A percentile compares a stretch with the other conserved stretches of the same genome.
Evolutionary conservation across 1,140 invertebrate species (phyloP).

Genomic region (Catajapyx aquilonaris): DNA sequence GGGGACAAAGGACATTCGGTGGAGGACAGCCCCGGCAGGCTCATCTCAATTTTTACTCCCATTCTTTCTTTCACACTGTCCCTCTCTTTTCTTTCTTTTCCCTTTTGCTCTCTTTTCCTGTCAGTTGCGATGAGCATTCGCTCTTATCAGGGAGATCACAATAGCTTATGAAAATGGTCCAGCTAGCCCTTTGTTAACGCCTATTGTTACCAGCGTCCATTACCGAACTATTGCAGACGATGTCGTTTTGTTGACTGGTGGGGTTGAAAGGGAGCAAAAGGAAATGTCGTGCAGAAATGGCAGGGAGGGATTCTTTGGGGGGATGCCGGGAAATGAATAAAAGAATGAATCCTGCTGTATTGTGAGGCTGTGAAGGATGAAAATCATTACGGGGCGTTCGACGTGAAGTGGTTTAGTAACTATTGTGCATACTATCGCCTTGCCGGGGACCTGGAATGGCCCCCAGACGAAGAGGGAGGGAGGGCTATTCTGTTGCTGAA

Average conservation of each 20-base stretch:
- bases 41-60: too few relatives aligned
- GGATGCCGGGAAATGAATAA: slow-evolving; percentile 7
- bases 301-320: not conserved
- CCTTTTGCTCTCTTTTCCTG: not conserved
- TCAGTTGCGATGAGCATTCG: slow-evolving; percentile 8
- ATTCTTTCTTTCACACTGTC: too few relatives aligned
- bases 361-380: slow-evolving; percentile 12
- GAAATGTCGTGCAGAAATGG: not conserved
- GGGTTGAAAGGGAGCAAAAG: not conserved
- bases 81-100: not conserved
- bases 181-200: slow-evolving; percentile 12
- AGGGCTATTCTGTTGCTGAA: too few relatives aligned
- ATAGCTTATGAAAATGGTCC: slow-evolving; percentile 14
- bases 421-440: too few relatives aligned
- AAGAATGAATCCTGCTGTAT: slow-evolving; percentile 11
- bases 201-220: slow-evolving; percentile 12
- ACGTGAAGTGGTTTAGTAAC: too few relatives aligned
- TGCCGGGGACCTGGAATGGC: too few relatives aligned
- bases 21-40: too few relatives aligned
- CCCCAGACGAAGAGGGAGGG: too few relatives aligned
- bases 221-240: slow-evolving; percentile 12
- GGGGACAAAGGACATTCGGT: too few relatives aligned
- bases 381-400: slow-evolving; percentile 7
- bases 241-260: slow-evolving; percentile 11
- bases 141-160: slow-evolving; percentile 9